Evolutionary conservation across 2,888 invertebrate genomes (phyloP).

Genomic region (Boloria euphrosyne): DNA sequence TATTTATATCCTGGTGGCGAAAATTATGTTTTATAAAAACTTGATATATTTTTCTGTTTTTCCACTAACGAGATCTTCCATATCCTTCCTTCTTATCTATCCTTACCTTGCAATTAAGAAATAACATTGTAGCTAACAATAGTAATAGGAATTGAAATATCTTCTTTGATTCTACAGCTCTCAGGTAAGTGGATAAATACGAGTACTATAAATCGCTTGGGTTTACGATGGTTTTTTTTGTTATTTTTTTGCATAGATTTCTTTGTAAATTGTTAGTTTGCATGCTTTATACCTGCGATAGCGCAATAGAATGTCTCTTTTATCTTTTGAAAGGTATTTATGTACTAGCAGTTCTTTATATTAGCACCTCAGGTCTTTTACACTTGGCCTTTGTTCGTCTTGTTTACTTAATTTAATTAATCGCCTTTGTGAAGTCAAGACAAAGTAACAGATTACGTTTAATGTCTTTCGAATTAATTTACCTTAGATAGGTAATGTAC

Average conservation of each 20-base stretch:
- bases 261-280: conserved; percentile 21
- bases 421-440: conserved; percentile 26
- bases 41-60: background rate
- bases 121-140: background rate
- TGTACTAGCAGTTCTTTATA: conserved; percentile 15
- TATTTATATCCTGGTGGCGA: background rate
- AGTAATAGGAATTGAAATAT: background rate
- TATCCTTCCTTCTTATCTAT: conserved; percentile 1
- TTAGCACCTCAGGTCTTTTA: background rate
- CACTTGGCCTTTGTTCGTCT: conserved; percentile 49
- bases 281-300: conserved; percentile 22
- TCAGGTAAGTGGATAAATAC: conserved; percentile 30
- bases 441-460: conserved; percentile 20
- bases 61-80: background rate
- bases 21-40: background rate
- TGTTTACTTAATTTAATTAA: conserved; percentile 44
- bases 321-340: conserved; percentile 9
- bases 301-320: conserved; percentile 9
- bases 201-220: conserved; percentile 25
- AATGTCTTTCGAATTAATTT: conserved; percentile 15
- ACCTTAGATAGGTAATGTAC: background rate
- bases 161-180: conserved; percentile 4
- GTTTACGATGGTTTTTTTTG: conserved; percentile 20
- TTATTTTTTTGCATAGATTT: conserved; percentile 16
- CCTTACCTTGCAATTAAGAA: background rate